Base-by-base conservation (phyloP, 1,140 invertebrate genomes). In the Drosophila nannoptera region DNA sequence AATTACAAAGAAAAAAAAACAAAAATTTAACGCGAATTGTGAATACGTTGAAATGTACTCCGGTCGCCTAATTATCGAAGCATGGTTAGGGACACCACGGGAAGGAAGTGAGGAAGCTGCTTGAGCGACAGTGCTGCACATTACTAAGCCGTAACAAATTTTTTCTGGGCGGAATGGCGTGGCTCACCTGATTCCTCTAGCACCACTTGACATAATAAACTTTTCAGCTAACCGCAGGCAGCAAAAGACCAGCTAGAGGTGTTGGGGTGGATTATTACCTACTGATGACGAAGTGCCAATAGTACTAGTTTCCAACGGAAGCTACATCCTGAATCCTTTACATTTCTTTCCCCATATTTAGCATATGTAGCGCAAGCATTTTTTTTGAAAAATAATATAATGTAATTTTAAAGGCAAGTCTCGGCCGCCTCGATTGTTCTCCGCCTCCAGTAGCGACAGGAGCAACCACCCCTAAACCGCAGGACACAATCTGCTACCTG, bases 101-200 rank as follows among this genome's bases (percentile, higher is more conserved):
- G 31, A 33, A 11, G 55, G 11, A 50, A 36, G 42, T 48, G 56
- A 45, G 59, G 35, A 72, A 63, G 61, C 67, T 78, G 50, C 56
- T 60, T 48, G 55, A 46, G 52, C 14, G 42, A 32, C 12, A 36
- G 8, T 46, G 33, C 55, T 43, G n/a, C 54, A 64, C 53, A 49
- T 56, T 38, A 46, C 58, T 29, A 48, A 31, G 40, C 31, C 9
- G 22, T 54, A 42, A 65, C 38, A 31, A 35, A 59, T 22, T 36
- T 46, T 6, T 7, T n/a, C 0, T 12, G 36, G 40, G 11, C 35
- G 46, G 43, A 61, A 49, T 7, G 38, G 53, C 6, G 46, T 5
- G 12, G 71, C 80, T 83, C 84, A 80, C 78, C 78, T 77, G 75
- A 80, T 84, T 83, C 76, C 73, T 63, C 59, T 65, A 75, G 80